These are phyloP conservation scores for Andricus curvator DNA, from an alignment of 2,888 invertebrate species.

Conservation along the genomic window DNA sequence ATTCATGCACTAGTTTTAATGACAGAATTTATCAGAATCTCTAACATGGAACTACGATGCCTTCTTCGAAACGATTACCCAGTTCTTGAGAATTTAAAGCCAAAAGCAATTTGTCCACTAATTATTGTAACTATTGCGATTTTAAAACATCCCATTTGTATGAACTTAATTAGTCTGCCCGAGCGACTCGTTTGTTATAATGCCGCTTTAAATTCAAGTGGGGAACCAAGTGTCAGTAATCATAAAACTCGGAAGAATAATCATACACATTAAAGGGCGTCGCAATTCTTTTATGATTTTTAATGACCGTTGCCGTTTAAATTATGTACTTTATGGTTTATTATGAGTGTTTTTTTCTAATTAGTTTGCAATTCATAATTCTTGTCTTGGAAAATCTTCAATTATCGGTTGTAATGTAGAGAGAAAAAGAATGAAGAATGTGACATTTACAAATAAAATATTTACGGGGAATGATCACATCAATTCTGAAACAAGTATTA, in stretches of 20 bases:
- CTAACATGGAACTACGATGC: no score
- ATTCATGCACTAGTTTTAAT: not conserved
- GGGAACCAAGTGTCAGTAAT: not conserved
- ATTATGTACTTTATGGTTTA: not conserved
- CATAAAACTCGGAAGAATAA: conserved; percentile 7
- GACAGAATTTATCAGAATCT: not conserved
- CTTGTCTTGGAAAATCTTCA: not conserved
- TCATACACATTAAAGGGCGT: not conserved
- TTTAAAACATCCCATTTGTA: not conserved
- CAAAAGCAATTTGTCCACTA: not conserved
- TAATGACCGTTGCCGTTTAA: not conserved
- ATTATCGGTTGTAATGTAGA: not conserved
- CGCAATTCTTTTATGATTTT: not conserved
- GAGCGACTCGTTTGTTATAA: not conserved
- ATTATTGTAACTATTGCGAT: not conserved
- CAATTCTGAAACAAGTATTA: no score
- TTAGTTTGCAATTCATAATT: not conserved
- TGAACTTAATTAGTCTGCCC: conserved; percentile 7
- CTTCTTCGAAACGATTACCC: not conserved
- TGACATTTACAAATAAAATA: no score
- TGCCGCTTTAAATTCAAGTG: conserved; percentile 5
- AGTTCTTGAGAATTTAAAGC: conserved; percentile 6
- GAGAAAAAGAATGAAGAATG: no score
- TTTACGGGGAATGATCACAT: no score
- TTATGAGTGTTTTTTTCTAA: not conserved